Evolutionary conservation across 2,888 invertebrate genomes (phyloP), one percentile per base, ranked within the genome.

Genomic region (Drosophila austrosaltans): DNA sequence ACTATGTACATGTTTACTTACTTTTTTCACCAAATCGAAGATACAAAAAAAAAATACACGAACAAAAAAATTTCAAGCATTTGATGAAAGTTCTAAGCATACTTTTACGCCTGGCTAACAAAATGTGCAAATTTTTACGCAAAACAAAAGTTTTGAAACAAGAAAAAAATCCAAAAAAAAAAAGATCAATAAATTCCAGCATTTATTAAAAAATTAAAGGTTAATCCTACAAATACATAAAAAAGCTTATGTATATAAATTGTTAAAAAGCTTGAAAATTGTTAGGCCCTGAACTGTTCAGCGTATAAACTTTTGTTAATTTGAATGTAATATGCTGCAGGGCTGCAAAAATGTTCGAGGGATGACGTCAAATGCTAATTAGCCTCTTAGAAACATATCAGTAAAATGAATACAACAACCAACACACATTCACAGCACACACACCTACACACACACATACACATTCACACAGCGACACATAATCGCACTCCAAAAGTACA

Each of bases 321-420:
- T 25, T 53, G 10, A 25, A 22, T 28, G 16, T 53, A 53, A 53
- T 56, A 54, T 57, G 57, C 39, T 57, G 32, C 56, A 57, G 20
- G 36, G 36, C 39, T 63, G 36, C 28, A 20, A 53, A 63, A 39
- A 36, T 53, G 22, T 53, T 20, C n/a, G 30, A 56, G 39, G 42
- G 61, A 68, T 66, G 54, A 73, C 77, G 77, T 81, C 79, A 80
- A 79, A 87, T 85, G 79, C 86, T 77, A 89, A 79, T 87, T 91
- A 91, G 92, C 90, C 92, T 91, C 90, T 91, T 91, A 91, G 91
- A 92, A 90, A 91, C 91, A 91, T 91, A 91, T 91, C 91, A 91
- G 85, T 78, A 84, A 82, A 84, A 60, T 66, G 65, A 84, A 75
- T 78, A 84, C 71, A 69, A 83, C 59, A 59, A 40, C 42, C 44